Evolutionary conservation across 1,140 invertebrate genomes (phyloP), one percentile per base, ranked within the genome.

Genomic region (Papilio polytes): DNA sequence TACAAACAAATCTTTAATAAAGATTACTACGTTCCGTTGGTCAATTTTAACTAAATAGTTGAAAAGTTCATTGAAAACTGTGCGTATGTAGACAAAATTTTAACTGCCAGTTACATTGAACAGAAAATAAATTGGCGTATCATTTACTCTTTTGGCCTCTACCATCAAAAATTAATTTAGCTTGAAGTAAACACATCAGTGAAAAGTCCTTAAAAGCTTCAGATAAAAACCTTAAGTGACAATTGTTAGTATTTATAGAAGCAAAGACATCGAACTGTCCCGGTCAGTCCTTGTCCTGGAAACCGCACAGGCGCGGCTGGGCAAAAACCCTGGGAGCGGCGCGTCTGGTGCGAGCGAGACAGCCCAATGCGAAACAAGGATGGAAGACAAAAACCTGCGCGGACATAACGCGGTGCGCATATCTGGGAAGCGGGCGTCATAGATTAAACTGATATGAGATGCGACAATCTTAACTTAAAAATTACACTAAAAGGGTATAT

Each of bases 261-360:
- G 36, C 77, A 18, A 46, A 78, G 77, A 78, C 53, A 76, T 76
- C 74, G 74, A 51, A 76, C 74, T 76, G 74, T 76, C 77, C 56
- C 77, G 77, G 77, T 78, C 77, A 78, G 77, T 78, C 74, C 77
- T 78, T 66, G 77, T 78, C 77, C 77, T 63, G 77, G 77, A 78
- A 78, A 78, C 44, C 46, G 77, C 41, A 66, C 73, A 74, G 70
- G 53, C 80, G 73, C 77, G 77, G 72, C 81, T 56, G 46, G 81
- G 84, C 83, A 88, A 88, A 88, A 88, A 88, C 78, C 80, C 77
- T 63, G 77, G 53, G 56, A 78, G 85, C 88, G 88, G 88, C 74
- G 76, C 85, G 85, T 89, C 83, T 88, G 86, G 85, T 76, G 78
- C 10, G 86, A 86, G 81, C 63, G 84, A 84, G 85, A 84, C 9